phyloP scores from a whole-genome alignment of 2,797 vertebrate genomes.

The Anguilla obscura region DNA sequence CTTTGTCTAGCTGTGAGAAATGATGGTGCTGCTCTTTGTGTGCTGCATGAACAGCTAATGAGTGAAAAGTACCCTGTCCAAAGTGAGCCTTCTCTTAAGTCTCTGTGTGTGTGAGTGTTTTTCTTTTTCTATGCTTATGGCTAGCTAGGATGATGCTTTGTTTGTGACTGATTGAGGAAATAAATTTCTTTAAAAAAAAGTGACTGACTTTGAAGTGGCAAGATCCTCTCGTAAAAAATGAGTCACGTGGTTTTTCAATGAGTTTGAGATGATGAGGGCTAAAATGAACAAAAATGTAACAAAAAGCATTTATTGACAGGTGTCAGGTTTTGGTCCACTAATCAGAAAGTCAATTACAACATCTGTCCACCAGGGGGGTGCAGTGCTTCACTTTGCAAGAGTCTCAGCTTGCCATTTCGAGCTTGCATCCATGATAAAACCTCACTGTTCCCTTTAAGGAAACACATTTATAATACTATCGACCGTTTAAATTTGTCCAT shows the following conservation, averaged over 20 bases:
- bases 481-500: background rate
- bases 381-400: background rate
- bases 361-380: background rate
- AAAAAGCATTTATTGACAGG: conserved; percentile 19
- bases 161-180: background rate
- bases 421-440: background rate
- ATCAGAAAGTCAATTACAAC: background rate
- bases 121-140: background rate
- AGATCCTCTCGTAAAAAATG: background rate
- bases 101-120: background rate
- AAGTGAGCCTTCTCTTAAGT: background rate
- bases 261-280: background rate
- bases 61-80: background rate
- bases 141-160: background rate
- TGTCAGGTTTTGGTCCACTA: background rate
- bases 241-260: background rate
- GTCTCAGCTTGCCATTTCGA: background rate
- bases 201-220: background rate
- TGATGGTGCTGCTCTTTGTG: background rate
- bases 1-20: background rate
- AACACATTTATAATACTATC: background rate
- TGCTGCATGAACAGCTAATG: background rate
- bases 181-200: background rate
- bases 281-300: background rate
- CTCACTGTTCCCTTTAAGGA: background rate